Percentiles rank a stretch among this genome's conserved stretches.
Conservation (phyloP, 92 coral and sea anemone species). For the Porites cylindrica region DNA sequence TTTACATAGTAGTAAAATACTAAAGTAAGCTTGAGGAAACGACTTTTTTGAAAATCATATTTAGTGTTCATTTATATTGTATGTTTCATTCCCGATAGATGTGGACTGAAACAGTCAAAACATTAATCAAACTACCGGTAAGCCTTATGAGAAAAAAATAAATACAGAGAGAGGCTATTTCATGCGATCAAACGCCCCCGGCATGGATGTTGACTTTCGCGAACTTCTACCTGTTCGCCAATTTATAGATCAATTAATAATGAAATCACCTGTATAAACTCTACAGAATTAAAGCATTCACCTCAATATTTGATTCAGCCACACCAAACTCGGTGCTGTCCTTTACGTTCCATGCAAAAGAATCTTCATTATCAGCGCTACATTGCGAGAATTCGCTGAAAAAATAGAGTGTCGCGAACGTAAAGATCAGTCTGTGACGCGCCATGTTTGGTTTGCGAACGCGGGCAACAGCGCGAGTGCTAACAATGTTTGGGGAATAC, state of each 20-base stretch:
- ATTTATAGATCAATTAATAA: background rate
- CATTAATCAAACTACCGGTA: too few species aligned
- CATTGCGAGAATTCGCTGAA: slow-evolving; percentile 40
- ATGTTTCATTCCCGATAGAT: too few species aligned
- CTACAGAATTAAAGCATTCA: slow-evolving; percentile 11
- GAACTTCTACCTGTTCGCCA: background rate
- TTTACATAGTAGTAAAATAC: too few species aligned
- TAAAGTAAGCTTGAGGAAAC: too few species aligned
- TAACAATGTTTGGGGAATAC: slow-evolving; percentile 23
- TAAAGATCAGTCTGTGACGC: background rate
- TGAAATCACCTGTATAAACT: background rate
- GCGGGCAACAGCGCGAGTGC: background rate
- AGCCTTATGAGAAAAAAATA: too few species aligned
- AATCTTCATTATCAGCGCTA: slow-evolving; percentile 53
- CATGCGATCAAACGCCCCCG: too few species aligned
- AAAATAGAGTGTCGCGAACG: slow-evolving; percentile 14
- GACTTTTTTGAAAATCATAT: too few species aligned
- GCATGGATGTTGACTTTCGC: background rate
- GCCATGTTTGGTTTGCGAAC: slow-evolving; percentile 22
- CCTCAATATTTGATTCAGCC: slow-evolving; percentile 72
- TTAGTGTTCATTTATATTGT: too few species aligned
- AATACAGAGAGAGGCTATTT: too few species aligned
- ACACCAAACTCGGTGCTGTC: slow-evolving; percentile 63
- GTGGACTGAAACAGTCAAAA: too few species aligned
- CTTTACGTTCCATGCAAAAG: slow-evolving; percentile 59